Evolutionary conservation across 2,888 invertebrate genomes (phyloP), one percentile per base, ranked within the genome.

Genomic region (Cryptophagus acutangulus): DNA sequence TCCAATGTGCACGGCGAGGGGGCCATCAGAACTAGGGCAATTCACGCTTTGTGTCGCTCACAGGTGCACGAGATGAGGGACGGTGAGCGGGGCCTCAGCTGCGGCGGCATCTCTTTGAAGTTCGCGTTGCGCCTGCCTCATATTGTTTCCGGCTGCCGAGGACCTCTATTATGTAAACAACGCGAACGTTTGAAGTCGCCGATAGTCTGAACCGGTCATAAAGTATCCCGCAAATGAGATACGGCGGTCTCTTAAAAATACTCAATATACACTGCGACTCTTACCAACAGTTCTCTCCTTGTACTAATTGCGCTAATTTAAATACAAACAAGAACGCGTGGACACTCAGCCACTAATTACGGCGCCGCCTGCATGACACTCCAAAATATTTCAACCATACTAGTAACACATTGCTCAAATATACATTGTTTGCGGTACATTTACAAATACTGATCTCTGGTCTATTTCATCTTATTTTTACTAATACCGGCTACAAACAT

Each of bases 101-200:
- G 62, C 61, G 61, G 63, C 68, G 67, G 68, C 59, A 40, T 48
- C 51, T 45, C 66, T 70, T 70, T 70, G 68, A 69, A 59, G 66
- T 68, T 56, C 54, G 60, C 63, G 58, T 59, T 59, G 62, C 64
- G 66, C 63, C 63, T 61, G 65, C 65, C 65, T 68, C 67, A 64
- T 67, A 70, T 69, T 70, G 69, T 70, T 70, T 70, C 70, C 70
- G 70, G 70, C 68, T 76, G 76, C 74, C 70, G 75, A 74, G 76
- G 77, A 76, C 77, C 77, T 75, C 76, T 76, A 78, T 78, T 78
- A 78, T 78, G 78, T 78, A 78, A 78, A 79, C 78, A 78, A 74
- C 75, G 73, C 71, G 72, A 69, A 61, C 71, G 73, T 78, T 78
- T 78, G 76, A 77, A 75, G 72, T 77, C 63, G 73, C 73, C 75